phyloP scores from a whole-genome alignment of 2,797 vertebrate genomes.

The Artibeus jamaicensis region DNA sequence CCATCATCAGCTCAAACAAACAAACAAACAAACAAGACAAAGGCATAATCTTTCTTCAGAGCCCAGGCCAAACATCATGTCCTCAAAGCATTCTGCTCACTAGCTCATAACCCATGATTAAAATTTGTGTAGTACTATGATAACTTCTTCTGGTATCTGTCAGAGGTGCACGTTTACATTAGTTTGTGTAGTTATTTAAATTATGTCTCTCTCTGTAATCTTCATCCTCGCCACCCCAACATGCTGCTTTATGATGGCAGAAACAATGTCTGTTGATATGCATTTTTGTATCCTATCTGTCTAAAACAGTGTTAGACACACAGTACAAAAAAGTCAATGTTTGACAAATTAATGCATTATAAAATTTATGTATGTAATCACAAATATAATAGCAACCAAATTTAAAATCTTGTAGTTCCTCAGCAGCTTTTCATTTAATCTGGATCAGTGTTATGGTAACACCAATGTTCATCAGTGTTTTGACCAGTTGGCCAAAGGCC shows the following conservation, averaged over 20 bases:
- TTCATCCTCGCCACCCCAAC: neutral
- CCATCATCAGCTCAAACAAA: neutral
- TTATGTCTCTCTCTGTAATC: neutral
- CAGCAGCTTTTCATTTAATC: neutral
- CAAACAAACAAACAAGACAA: neutral
- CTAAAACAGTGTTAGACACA: neutral
- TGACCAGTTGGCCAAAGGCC: neutral
- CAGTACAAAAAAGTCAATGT: neutral
- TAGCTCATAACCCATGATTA: neutral
- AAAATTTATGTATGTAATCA: neutral
- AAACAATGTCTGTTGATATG: neutral
- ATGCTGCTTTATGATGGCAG: neutral
- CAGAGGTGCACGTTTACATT: neutral
- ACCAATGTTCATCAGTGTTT: neutral
- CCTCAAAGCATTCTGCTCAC: neutral
- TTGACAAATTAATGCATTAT: neutral
- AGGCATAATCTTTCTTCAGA: neutral
- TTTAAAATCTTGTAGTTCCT: neutral
- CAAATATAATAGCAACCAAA: neutral
- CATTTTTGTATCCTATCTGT: neutral
- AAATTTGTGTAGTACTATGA: neutral
- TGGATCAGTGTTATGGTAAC: neutral
- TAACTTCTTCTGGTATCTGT: neutral
- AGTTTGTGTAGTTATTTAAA: neutral
- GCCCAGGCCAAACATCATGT: neutral